phyloP scores from a whole-genome alignment of 1,140 invertebrate species.

The Drosophila prosaltans region DNA sequence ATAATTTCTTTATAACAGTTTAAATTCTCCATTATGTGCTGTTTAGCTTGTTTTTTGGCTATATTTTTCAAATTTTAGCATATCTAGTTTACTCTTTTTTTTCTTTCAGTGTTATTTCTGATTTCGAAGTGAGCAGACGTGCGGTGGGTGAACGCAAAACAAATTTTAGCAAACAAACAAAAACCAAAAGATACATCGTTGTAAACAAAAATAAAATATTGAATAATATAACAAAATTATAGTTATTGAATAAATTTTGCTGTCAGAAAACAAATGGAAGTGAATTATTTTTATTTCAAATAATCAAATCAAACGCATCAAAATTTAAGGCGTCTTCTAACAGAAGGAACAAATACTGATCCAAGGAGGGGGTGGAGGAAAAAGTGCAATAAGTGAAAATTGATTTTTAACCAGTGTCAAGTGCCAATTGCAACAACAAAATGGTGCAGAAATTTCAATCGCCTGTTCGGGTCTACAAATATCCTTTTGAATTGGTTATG shows the following conservation, averaged over 20 bases:
- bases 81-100: no score
- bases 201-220: slow-evolving; percentile 18
- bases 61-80: no score
- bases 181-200: background rate
- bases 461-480: slow-evolving; percentile 97
- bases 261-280: slow-evolving; percentile 27
- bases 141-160: no score
- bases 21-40: no score
- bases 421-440: slow-evolving; percentile 54
- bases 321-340: slow-evolving; percentile 33
- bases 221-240: slow-evolving; percentile 9
- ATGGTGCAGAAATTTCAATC: slow-evolving; percentile 99
- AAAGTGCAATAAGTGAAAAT: slow-evolving; percentile 59
- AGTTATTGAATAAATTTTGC: slow-evolving; percentile 12
- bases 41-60: no score
- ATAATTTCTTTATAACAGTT: no score
- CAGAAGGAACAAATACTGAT: slow-evolving; percentile 12
- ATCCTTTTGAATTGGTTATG: slow-evolving; percentile 98
- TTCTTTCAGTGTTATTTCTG: no score
- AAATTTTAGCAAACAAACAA: slow-evolving; percentile 6
- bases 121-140: no score
- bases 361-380: slow-evolving; percentile 9
- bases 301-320: slow-evolving; percentile 16
- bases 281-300: slow-evolving; percentile 12
- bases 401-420: slow-evolving; percentile 63